Conservation (phyloP, 2,797 vertebrate genomes). For the Gallirallus australis region DNA sequence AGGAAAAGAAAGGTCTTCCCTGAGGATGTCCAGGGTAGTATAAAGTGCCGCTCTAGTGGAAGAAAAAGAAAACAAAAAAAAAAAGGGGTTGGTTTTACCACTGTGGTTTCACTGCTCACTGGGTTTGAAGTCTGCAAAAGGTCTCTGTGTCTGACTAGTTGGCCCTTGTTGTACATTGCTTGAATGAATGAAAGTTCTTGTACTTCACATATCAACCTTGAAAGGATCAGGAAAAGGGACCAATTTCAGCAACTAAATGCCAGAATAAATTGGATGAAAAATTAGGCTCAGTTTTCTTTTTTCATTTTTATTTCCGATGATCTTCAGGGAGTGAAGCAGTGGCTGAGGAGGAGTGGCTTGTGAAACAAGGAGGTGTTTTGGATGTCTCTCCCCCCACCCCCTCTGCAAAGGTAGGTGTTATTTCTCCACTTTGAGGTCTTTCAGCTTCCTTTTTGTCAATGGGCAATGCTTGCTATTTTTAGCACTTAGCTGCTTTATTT, state of each 20-base stretch:
- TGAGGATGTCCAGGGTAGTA: neutral
- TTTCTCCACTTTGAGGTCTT: neutral
- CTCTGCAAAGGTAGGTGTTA: neutral
- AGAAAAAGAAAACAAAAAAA: neutral
- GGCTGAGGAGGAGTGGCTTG: neutral
- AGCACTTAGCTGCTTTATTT: neutral
- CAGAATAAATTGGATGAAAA: neutral
- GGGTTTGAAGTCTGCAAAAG: neutral
- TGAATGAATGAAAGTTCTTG: neutral
- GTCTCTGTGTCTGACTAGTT: neutral
- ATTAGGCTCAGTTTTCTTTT: neutral
- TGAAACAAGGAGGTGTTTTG: neutral
- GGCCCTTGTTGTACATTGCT: neutral
- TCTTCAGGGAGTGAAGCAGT: neutral
- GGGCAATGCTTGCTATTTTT: neutral
- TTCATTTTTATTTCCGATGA: neutral
- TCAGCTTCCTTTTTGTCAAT: neutral
- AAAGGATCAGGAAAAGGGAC: neutral
- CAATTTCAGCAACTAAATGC: neutral
- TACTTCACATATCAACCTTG: neutral
- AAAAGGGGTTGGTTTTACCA: neutral
- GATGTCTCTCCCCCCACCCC: accelerated
- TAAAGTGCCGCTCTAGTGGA: neutral
- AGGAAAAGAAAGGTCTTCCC: neutral
- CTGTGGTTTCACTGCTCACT: neutral